phyloP scores from a whole-genome alignment of 2,797 vertebrate genomes.

The Falco berigora region DNA sequence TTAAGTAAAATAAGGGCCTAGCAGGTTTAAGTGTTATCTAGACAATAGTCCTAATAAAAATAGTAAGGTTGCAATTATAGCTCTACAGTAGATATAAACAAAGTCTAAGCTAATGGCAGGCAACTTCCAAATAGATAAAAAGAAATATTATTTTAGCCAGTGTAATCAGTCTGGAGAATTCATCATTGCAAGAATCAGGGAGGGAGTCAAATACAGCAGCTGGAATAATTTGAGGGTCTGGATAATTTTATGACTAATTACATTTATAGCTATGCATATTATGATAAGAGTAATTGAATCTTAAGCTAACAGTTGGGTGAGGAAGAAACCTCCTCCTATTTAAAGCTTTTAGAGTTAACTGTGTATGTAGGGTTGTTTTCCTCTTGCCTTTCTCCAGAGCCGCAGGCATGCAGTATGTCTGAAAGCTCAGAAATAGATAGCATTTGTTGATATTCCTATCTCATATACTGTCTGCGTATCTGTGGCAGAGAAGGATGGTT shows the following conservation, averaged over 20 bases:
- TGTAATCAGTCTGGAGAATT: conserved; percentile 13
- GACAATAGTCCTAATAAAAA: conserved; percentile 50
- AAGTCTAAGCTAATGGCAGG: neutral
- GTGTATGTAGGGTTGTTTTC: neutral
- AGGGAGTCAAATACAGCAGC: neutral
- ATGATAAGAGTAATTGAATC: conserved; percentile 41
- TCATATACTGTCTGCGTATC: neutral
- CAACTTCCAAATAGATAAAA: conserved; percentile 36
- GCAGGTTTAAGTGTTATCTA: conserved; percentile 30
- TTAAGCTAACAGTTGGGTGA: neutral
- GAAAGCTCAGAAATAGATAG: neutral
- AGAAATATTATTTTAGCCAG: conserved; percentile 7
- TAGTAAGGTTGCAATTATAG: conserved; percentile 32
- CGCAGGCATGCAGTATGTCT: neutral
- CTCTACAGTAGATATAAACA: conserved; percentile 15
- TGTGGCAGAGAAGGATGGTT: neutral
- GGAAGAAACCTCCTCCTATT: neutral
- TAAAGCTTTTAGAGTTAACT: neutral
- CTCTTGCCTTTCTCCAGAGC: neutral
- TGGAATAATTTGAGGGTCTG: conserved; percentile 38
- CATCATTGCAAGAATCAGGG: neutral
- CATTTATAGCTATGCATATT: conserved; percentile 36
- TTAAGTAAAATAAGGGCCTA: conserved; percentile 20
- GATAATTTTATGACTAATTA: conserved; percentile 55
- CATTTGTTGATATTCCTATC: conserved; percentile 4